Base-by-base conservation (phyloP, 2,797 vertebrate species). In the Sebastes flavidus region DNA sequence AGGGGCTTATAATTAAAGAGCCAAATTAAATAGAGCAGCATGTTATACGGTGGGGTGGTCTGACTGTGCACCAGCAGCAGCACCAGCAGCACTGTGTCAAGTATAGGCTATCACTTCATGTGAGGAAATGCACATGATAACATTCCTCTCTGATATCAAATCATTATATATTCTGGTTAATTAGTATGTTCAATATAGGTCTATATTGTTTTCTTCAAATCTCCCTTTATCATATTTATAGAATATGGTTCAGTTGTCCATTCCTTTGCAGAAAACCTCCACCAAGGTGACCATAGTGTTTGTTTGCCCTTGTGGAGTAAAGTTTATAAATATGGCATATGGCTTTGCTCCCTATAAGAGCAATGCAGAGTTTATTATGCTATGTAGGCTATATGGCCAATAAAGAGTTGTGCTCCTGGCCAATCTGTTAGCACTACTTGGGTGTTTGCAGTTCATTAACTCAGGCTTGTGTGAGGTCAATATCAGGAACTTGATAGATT, bases 401-500 rank as follows among this genome's bases (percentile, higher is more conserved):
- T 8, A 34, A 75, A 73, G 2, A 61, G 27, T 32, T 65, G 75
- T 63, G 70, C 69, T 65, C 1, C 46, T 70, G 9, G 8, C 36
- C 65, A 73, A 22, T 73, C 42, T 70, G 56, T 58, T 54, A 87
- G 59, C 36, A 58, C 61, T 62, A 38, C 81, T 88, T 82, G 52
- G 55, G 71, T 87, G 77, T 84, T 72, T 89, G 72, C 65, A 71
- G 72, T 25, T 88, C 77, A 78, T 87, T 81, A 91, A 91, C 75
- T 77, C 80, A 14, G 61, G 77, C 80, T 84, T 46, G 76, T 82
- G 67, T 75, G 94, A 93, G 93, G 92, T 94, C 92, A 95, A 91
- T 91, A 86, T 92, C 84, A 91, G 82, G 69, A 91, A 85, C 88
- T 79, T 87, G 80, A 67, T 80, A 75, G 83, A 87, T 75, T 72